Percentiles rank a stretch among this genome's conserved stretches.
Evolutionary conservation across 2,888 invertebrate genomes (phyloP).

Genomic region (Dugesia japonica): DNA sequence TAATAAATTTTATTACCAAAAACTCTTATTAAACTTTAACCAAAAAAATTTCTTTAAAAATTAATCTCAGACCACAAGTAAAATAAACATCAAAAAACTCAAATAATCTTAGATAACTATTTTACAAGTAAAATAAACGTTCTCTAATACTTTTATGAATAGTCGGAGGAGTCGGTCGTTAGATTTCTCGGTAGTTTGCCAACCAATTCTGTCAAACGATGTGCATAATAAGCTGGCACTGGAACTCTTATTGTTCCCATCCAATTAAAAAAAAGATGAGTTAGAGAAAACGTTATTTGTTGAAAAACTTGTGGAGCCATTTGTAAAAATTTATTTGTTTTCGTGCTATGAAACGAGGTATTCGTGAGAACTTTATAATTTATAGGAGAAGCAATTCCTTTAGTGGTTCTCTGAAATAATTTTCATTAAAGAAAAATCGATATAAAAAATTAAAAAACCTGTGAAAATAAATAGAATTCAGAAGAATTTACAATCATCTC

Average conservation of each 20-base stretch:
- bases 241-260: constrained; percentile 67
- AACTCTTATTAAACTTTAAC: too few relatives aligned
- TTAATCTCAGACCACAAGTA: too few relatives aligned
- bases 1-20: too few relatives aligned
- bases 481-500: constrained; percentile 60
- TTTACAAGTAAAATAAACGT: neutral
- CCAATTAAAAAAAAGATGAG: constrained; percentile 80
- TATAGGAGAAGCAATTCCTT: constrained; percentile 77
- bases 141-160: neutral
- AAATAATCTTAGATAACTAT: too few relatives aligned
- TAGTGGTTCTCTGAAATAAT: neutral
- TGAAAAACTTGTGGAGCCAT: constrained; percentile 52
- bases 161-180: neutral
- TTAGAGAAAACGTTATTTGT: constrained; percentile 65
- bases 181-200: constrained; percentile 53
- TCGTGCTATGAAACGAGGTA: constrained; percentile 39
- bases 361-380: constrained; percentile 72
- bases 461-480: constrained; percentile 76
- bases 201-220: constrained; percentile 73
- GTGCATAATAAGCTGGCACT: constrained; percentile 80
- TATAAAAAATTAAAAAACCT: too few relatives aligned
- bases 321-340: neutral
- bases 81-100: too few relatives aligned
- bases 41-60: too few relatives aligned
- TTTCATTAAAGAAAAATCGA: too few relatives aligned